phyloP scores from a whole-genome alignment of 64 coral and sea anemone genomes.

The Actinia equina region DNA sequence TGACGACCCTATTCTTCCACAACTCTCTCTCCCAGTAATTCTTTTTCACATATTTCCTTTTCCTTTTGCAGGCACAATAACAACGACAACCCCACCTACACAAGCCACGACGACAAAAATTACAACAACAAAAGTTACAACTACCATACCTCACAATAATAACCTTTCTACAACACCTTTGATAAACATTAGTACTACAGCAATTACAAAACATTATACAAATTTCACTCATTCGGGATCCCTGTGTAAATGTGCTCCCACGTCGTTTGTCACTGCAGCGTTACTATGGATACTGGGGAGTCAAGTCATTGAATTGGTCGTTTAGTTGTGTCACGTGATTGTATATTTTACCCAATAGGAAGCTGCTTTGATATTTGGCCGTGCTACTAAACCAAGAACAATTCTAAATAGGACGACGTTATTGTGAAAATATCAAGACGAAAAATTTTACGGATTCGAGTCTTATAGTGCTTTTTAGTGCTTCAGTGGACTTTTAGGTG shows the following conservation, averaged over 20 bases:
- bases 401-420: neutral
- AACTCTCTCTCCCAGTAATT: no score
- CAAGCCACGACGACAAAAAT: neutral
- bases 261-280: neutral
- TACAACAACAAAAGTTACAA: neutral
- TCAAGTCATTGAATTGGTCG: neutral
- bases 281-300: conserved; percentile 1
- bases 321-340: neutral
- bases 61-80: no score
- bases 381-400: neutral
- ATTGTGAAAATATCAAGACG: neutral
- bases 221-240: neutral
- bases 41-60: no score
- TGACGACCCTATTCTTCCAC: no score
- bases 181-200: neutral
- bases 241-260: neutral
- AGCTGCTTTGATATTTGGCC: neutral
- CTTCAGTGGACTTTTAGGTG: no score
- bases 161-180: neutral
- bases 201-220: neutral
- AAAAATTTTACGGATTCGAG: neutral
- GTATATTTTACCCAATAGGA: neutral
- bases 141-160: neutral
- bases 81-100: no score
- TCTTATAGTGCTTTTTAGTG: no score